A percentile compares a stretch with the other conserved stretches of the same genome.
Evolutionary conservation across 2,888 invertebrate genomes (phyloP).

Genomic region (Tanypteryx hageni): DNA sequence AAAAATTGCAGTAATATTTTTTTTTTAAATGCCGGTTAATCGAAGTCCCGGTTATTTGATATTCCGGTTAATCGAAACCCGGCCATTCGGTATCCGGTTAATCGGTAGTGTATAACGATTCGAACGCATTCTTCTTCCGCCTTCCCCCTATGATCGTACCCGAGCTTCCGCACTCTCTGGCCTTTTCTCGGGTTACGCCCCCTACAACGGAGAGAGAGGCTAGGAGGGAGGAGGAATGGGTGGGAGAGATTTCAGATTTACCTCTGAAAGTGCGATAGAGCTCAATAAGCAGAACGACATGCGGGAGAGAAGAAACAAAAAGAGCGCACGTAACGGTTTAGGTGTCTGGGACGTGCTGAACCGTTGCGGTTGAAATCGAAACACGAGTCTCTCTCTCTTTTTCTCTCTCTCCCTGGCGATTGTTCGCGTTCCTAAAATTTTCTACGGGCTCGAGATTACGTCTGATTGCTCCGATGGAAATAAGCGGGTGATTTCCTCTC

Average conservation of each 20-base stretch:
- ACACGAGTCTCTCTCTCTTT: background rate
- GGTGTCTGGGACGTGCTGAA: background rate
- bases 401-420: background rate
- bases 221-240: too few species aligned
- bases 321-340: background rate
- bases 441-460: slow-evolving; percentile 19
- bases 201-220: too few species aligned
- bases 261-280: background rate
- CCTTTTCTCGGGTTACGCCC: background rate
- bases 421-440: slow-evolving; percentile 32
- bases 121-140: too few species aligned
- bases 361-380: slow-evolving; percentile 8
- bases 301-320: background rate
- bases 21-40: too few species aligned
- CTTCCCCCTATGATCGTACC: background rate
- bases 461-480: background rate
- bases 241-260: slow-evolving; percentile 5
- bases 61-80: too few species aligned
- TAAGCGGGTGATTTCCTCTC: background rate
- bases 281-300: slow-evolving; percentile 18
- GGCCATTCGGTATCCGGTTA: too few species aligned
- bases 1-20: too few species aligned
- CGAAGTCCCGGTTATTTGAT: too few species aligned
- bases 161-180: background rate
- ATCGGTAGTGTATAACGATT: too few species aligned